A percentile compares a stretch with the other conserved stretches of the same genome.
These are phyloP conservation scores for Pocillopora grandis DNA, from an alignment of 92 coral and sea anemone genomes.

Conservation along the genomic window DNA sequence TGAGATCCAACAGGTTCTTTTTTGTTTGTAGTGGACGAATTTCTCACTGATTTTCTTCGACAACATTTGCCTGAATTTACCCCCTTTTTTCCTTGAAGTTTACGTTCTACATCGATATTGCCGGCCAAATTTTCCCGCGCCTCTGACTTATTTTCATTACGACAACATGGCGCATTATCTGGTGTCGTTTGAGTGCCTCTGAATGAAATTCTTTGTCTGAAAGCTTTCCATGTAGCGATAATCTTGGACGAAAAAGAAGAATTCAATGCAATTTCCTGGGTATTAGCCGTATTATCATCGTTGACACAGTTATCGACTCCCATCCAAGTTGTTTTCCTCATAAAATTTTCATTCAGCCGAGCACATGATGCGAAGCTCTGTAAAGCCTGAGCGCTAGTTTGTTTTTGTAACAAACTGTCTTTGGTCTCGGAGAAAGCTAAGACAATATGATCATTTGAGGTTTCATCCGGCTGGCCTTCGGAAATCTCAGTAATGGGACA, in stretches of 20 bases:
- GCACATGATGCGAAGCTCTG: slow-evolving; percentile 37
- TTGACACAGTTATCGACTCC: not conserved
- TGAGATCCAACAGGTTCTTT: not conserved
- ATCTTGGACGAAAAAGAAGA: not conserved
- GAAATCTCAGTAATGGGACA: not conserved
- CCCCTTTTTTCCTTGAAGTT: not conserved
- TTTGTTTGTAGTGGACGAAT: not conserved
- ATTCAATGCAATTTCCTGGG: not conserved
- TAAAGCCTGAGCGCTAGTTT: slow-evolving; percentile 24
- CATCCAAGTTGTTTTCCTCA: not conserved
- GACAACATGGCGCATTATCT: not conserved
- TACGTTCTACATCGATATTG: not conserved
- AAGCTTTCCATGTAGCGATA: not conserved
- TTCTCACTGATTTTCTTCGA: not conserved
- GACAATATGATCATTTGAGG: slow-evolving; percentile 14
- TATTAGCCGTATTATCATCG: not conserved
- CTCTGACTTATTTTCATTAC: not conserved
- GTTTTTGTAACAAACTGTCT: slow-evolving; percentile 12
- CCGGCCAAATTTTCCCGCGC: not conserved
- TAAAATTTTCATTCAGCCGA: slow-evolving; percentile 28
- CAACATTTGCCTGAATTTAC: not conserved
- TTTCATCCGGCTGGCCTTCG: not conserved
- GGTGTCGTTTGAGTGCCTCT: not conserved
- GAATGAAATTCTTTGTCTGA: not conserved
- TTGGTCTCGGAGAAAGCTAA: slow-evolving; percentile 19